Conservation (phyloP, 2,113 vertebrate genomes). For the Nibea coibor region DNA sequence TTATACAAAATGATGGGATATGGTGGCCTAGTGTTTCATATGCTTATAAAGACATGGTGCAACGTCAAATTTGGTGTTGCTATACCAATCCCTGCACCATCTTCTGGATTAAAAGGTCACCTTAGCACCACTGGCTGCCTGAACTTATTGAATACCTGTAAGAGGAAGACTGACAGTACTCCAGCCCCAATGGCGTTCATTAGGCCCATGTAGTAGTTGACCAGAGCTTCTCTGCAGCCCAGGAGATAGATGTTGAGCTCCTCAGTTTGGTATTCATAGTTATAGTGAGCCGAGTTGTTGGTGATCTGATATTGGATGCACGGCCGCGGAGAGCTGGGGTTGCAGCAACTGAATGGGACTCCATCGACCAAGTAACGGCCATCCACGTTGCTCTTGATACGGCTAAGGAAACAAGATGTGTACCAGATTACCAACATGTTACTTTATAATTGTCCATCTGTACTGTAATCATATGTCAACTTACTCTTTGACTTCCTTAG, state of each 20-base stretch:
- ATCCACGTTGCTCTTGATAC: conserved; percentile 88
- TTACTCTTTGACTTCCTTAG: conserved; percentile 89
- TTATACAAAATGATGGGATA: not conserved
- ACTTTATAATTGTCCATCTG: not conserved
- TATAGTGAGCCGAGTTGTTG: conserved; percentile 88
- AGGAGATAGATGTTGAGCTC: conserved; percentile 86
- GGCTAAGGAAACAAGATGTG: conserved; percentile 63
- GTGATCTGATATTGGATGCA: conserved; percentile 86
- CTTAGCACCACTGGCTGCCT: not conserved
- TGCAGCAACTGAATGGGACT: conserved; percentile 89
- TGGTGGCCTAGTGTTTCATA: not conserved
- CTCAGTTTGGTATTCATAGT: conserved; percentile 85
- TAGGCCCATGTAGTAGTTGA: conserved; percentile 84
- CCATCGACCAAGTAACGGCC: conserved; percentile 86
- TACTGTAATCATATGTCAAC: conserved; percentile 42
- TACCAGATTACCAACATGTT: not conserved
- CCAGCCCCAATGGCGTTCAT: conserved; percentile 86
- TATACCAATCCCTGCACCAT: not conserved
- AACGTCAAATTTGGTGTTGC: not conserved
- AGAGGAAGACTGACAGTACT: conserved; percentile 82
- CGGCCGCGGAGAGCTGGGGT: conserved; percentile 86
- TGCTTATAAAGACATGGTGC: not conserved
- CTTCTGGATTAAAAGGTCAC: not conserved
- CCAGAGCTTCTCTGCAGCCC: conserved; percentile 86
- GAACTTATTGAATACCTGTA: conserved; percentile 79